Evolutionary conservation across 2,113 vertebrate species (phyloP), one percentile per base, ranked within the genome.

Genomic region (Pteruthius melanotis): DNA sequence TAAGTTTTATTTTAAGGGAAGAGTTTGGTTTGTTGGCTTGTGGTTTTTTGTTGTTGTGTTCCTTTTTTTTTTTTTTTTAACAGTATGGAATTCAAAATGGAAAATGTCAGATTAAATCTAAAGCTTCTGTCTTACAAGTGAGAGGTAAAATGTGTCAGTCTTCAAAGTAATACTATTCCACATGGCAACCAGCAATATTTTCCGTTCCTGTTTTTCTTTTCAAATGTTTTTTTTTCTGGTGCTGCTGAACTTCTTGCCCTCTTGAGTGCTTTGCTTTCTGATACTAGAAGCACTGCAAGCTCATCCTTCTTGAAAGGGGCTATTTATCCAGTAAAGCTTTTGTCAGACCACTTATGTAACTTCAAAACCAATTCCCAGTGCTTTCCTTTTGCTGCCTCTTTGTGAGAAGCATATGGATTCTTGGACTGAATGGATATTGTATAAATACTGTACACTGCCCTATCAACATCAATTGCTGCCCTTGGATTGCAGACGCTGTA

Each of bases 131-230:
- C 66, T 95, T 92, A 96, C 50, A 93, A 94, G 56, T 49, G 78
- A 77, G 39, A 91, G 76, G 89, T 94, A 79, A 95, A 95, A 95
- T 87, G 64, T 92, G 93, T 78, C 80, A 92, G 76, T 63, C 39
- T 88, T 83, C 35, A 53, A 78, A 54, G 75, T 59, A 93, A 91
- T 56, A 78, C 68, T 94, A 71, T 86, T 86, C 90, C 83, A 83
- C 47, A 90, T 75, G 88, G 92, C 76, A 95, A 90, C 37, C 60
- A 64, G 49, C 79, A 80, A 11, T 78, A 83, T 83, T 96, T 96
- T 96, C 92, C 92, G 13, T 75, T 92, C 44, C 90, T 96, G 75
- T 68, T 95, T 96, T 94, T 88, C 92, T 83, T 95, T 90, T 94
- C 83, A 90, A n/a, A 44, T 54, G 19, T 59, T 66, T 93, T 66